Base-by-base conservation (phyloP, 2,113 vertebrate species). In the Alexandromys fortis region DNA sequence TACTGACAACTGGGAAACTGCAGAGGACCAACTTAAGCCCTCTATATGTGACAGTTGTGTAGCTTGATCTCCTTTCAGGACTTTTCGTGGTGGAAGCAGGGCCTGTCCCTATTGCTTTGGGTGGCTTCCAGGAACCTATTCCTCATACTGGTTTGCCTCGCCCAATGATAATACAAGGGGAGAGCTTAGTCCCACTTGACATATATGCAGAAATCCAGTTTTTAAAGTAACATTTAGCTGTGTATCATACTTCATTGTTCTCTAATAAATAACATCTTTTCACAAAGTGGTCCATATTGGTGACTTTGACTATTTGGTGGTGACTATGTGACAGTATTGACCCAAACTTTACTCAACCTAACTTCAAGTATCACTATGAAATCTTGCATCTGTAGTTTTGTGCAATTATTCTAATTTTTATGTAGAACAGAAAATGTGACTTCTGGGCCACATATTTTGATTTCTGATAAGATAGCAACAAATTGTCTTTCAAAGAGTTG, bases 321-420 rank as follows among this genome's bases (percentile, higher is more conserved):
- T 35, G 26, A 87, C 5, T 38, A 7, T 52, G 65, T 75, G 85
- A 38, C 0, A 88, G 49, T 14, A 65, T 81, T 78, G 47, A 78
- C 89, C 1, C n/a, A 91, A 9, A 92, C 87, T 94, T 63, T 65
- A 89, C 68, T 87, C 87, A 86, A 73, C 30, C 55, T 19, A 72
- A 73, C n/a, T 1, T 42, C 89, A 73, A 91, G 63, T 55, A 94
- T 82, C 55, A 91, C 61, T 47, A 17, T 93, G 28, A 93, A 92
- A 72, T 2, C 0, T 65, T 79, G 2, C 30, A 7, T n/a, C 42
- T 93, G 78, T 8, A 78, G n/a, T 58, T 97, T 87, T n/a, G n/a
- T 83, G 3, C 78, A 85, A 70, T 87, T 85, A 1, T 30, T 65
- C 38, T 85, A 90, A 49, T 72, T 52, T 79, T 75, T 90, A 30